These are phyloP conservation scores for Sinohyriopsis cumingii DNA, from an alignment of 2,888 invertebrate species.

Conservation along the genomic window DNA sequence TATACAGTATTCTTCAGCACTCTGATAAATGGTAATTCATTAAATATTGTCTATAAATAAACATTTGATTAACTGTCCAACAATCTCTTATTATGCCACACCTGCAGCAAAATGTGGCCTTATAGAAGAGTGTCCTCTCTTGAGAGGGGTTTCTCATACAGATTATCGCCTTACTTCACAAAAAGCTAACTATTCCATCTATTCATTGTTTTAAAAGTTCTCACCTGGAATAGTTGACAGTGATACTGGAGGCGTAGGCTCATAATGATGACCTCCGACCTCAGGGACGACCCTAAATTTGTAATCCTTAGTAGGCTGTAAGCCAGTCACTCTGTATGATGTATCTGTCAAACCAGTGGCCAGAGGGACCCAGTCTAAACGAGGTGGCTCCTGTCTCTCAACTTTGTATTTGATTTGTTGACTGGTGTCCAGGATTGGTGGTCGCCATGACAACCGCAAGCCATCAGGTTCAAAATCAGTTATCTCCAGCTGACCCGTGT, in stretches of 20 bases:
- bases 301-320: conserved; percentile 81
- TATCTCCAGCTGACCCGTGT: conserved; percentile 22
- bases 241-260: conserved; percentile 85
- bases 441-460: conserved; percentile 59
- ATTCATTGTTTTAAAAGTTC: too few species aligned
- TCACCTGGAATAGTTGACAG: conserved; percentile 56
- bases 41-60: too few species aligned
- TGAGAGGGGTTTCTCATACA: too few species aligned
- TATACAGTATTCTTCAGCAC: too few species aligned
- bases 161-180: too few species aligned
- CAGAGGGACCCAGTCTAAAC: conserved; percentile 75
- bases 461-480: conserved; percentile 49
- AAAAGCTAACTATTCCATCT: too few species aligned
- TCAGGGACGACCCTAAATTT: conserved; percentile 95
- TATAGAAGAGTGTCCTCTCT: too few species aligned
- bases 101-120: too few species aligned
- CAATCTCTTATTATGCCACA: too few species aligned
- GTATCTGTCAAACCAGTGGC: conserved; percentile 56
- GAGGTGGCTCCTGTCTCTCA: conserved; percentile 56
- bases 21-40: too few species aligned
- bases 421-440: conserved; percentile 45
- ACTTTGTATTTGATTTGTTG: conserved; percentile 55
- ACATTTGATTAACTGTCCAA: too few species aligned
- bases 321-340: conserved; percentile 51
- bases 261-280: conserved; percentile 95